Base-by-base conservation (phyloP, 37 sponge, comb jelly and placozoan species). In the Corticium candelabrum region DNA sequence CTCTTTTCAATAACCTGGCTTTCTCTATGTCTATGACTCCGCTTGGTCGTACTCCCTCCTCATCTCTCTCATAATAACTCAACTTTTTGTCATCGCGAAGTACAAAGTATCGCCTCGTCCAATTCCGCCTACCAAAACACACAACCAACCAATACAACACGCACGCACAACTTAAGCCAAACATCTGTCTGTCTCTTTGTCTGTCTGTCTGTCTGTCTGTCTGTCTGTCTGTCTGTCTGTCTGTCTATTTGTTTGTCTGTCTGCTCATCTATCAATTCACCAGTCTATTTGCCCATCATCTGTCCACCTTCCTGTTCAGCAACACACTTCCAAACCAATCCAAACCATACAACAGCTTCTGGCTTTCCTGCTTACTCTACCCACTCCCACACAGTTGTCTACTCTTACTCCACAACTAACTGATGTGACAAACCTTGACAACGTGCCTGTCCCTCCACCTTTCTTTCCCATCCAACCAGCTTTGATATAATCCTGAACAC, bases 401-500 rank as follows among this genome's bases (percentile, higher is more conserved):
- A n/a, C n/a, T n/a, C n/a, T n/a, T n/a, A n/a, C n/a, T n/a, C n/a
- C n/a, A n/a, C n/a, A n/a, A n/a, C n/a, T n/a, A n/a, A n/a, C 4
- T 43, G 56, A 11, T 43, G 56, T 11, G 4, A 11, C 56, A 5
- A 21, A 43, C 87, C 87, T 84, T 27, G 87, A 84, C 38, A 93
- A 86, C 34, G 93, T 96, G 3, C 96, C 93, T 4, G 83, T 82
- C 15, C 90, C 90, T 62, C 90, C 87, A 71, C 96, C 88, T 76
- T 90, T 91, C 87, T 96, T 96, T 40, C 43, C 37, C 50, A 96
- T 72, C 93, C 93, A 96, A 38, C 96, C 96, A 74, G 89, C 87
- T 57, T 87, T 93, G 38, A 93, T 82, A 73, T 87, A 86, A 39
- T 93, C 94, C 83, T 91, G 81, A 30, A 76, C 76, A 76, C 79